Conservation (phyloP, 2,888 invertebrate species). For the Eremobia ochroleuca region DNA sequence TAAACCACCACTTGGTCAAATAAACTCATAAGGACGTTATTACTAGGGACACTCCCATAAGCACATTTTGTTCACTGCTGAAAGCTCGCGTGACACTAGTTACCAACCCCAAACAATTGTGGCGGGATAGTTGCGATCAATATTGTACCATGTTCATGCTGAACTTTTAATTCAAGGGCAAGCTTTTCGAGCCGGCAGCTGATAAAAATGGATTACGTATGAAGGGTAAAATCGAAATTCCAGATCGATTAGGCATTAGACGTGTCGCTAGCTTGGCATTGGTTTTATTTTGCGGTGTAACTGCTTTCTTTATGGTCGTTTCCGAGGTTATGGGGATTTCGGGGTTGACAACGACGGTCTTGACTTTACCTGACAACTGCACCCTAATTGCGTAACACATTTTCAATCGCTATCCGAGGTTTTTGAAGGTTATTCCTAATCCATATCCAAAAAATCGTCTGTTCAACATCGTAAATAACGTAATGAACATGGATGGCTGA, state of each 20-base stretch:
- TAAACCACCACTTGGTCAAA: slow-evolving; percentile 49
- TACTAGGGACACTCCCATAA: slow-evolving; percentile 75
- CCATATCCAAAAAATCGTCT: background rate
- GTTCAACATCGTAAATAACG: background rate
- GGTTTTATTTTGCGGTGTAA: slow-evolving; percentile 13
- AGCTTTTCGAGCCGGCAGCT: slow-evolving; percentile 53
- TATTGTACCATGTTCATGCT: slow-evolving; percentile 73
- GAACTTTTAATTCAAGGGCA: slow-evolving; percentile 78
- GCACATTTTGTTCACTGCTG: slow-evolving; percentile 75
- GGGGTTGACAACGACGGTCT: slow-evolving; percentile 13
- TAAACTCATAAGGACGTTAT: slow-evolving; percentile 59
- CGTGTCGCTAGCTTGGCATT: slow-evolving; percentile 18
- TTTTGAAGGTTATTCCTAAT: background rate
- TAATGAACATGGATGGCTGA: background rate
- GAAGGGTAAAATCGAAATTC: slow-evolving; percentile 40
- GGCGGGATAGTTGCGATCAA: slow-evolving; percentile 78
- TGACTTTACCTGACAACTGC: background rate
- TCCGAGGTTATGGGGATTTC: slow-evolving; percentile 3
- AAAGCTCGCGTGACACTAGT: slow-evolving; percentile 83
- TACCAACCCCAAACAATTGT: slow-evolving; percentile 67
- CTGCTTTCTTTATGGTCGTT: slow-evolving; percentile 18
- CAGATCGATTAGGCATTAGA: slow-evolving; percentile 42
- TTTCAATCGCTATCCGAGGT: background rate
- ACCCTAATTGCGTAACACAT: background rate
- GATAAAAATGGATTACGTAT: slow-evolving; percentile 60